Evolutionary conservation across 2,113 vertebrate genomes (phyloP).

Genomic region (Gobio gobio): DNA sequence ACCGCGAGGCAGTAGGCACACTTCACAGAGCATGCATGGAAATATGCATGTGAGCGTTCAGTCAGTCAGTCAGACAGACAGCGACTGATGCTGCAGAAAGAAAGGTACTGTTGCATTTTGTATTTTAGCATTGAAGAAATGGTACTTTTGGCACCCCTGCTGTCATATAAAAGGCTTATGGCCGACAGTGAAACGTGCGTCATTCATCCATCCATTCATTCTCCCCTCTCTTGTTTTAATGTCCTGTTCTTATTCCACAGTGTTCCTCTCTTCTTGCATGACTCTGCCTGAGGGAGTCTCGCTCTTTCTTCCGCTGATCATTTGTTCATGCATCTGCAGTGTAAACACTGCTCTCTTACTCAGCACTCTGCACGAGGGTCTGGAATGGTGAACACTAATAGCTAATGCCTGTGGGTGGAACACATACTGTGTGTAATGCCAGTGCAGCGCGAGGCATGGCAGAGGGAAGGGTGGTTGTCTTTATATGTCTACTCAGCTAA

Average conservation of each 20-base stretch:
- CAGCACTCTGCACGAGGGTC: constrained; percentile 28
- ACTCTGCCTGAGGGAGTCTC: not conserved
- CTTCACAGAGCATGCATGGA: not conserved
- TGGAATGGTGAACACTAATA: constrained; percentile 42
- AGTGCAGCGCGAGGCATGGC: constrained; percentile 20
- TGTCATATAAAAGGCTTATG: not conserved
- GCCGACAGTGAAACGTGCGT: not conserved
- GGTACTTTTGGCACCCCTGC: not conserved
- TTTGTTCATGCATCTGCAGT: constrained; percentile 37
- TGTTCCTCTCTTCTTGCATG: not conserved
- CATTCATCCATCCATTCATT: not conserved
- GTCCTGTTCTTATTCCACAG: not conserved
- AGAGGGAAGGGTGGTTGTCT: constrained; percentile 16
- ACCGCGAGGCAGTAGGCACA: not conserved
- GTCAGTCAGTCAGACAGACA: not conserved
- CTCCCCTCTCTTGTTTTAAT: constrained; percentile 17
- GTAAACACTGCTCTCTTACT: constrained; percentile 59
- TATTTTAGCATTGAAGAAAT: not conserved
- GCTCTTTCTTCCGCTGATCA: constrained; percentile 20
- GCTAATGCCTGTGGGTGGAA: constrained; percentile 44
- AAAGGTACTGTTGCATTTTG: not conserved
- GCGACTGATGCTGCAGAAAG: not conserved
- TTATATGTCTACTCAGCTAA: constrained; percentile 51
- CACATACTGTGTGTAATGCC: constrained; percentile 47
- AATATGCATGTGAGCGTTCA: not conserved